Base-by-base conservation (phyloP, 1,140 invertebrate species). In the Anastrepha ludens region DNA sequence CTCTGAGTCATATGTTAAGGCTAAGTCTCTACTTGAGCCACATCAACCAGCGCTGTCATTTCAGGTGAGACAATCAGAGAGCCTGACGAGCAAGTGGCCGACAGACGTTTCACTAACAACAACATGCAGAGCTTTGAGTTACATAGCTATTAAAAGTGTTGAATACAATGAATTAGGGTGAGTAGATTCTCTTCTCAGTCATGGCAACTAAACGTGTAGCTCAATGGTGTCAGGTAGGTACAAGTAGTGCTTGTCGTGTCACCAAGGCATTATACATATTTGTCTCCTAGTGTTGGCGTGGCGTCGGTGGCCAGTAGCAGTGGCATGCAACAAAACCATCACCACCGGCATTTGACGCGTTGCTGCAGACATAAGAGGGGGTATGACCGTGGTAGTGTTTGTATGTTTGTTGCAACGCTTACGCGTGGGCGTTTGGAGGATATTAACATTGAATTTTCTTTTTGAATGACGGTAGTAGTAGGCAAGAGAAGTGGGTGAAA, bases 231-330 rank as follows among this genome's bases (percentile, higher is more conserved):
- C 67, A 74, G 67, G 39, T 74, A 15, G 39, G 39, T 44, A 74
- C 67, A 17, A 74, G 67, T 17, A 74, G 67, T 74, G n/a, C 67
- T 74, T 74, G 67, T 41, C 67, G 67, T 74, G 67, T 74, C 67
- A 74, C 41, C 67, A 7, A 47, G 15, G 41, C 41, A 74, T 74
- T 47, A 65, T n/a, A n/a, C 4, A 13, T 65, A 74, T 74, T 74
- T 41, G 15, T 47, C 13, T 70, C 39, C 13, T 7, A 70, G 67
- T 70, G 29, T 55, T 39, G 41, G 39, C 67, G 15, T 11, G 39
- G 67, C 44, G 29, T 70, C 41, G 39, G 41, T 70, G 39, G 67
- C 67, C 41, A 70, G 67, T 70, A 70, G 67, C 17, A n/a, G 9
- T 44, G 13, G 67, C 67, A 74, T 74, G 67, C 67, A 17, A 47